phyloP scores from a whole-genome alignment of 2,113 vertebrate genomes.

The Leptocoma aspasia region DNA sequence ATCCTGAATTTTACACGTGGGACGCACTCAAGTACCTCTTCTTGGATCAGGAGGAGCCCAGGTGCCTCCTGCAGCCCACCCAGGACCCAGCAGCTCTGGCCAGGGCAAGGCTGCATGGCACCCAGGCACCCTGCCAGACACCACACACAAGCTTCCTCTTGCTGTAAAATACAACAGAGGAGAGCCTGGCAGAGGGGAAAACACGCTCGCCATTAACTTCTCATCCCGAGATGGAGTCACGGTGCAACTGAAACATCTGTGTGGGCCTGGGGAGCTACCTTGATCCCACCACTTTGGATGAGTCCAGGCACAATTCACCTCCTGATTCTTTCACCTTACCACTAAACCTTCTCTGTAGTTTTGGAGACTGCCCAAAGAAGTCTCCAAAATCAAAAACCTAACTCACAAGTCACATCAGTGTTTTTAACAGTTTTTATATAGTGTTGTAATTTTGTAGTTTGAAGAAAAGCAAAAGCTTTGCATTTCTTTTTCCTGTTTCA shows the following conservation, averaged over 20 bases:
- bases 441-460: background rate
- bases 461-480: background rate
- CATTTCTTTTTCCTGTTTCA: background rate
- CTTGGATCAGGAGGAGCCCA: background rate
- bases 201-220: background rate
- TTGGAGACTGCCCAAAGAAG: background rate
- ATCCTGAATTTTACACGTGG: background rate
- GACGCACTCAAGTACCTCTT: background rate
- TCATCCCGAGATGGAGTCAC: background rate
- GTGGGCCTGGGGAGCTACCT: background rate
- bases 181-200: background rate
- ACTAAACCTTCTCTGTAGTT: background rate
- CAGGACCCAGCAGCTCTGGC: background rate
- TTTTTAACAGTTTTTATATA: background rate
- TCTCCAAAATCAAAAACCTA: background rate
- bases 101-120: background rate
- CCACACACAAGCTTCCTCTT: background rate
- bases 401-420: background rate
- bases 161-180: background rate
- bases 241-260: rapidly evolving
- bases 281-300: rapidly evolving
- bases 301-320: background rate
- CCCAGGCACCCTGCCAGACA: background rate
- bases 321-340: background rate
- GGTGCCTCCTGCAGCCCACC: background rate